Percentiles rank a stretch among this genome's conserved stretches.
phyloP scores from a whole-genome alignment of 2,113 vertebrate genomes.

The Proteles cristata region DNA sequence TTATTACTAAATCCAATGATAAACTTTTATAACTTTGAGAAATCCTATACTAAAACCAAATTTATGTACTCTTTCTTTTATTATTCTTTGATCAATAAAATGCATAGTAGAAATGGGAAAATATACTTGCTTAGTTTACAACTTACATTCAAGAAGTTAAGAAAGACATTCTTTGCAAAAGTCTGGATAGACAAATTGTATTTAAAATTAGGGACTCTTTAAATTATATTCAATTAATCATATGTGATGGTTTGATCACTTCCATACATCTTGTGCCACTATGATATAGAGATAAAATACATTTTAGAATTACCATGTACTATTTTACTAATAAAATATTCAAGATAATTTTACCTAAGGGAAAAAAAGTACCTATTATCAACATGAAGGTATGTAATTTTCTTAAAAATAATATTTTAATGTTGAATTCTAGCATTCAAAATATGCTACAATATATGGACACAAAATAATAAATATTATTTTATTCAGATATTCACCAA shows the following conservation, averaged over 20 bases:
- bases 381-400: not conserved
- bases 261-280: not conserved
- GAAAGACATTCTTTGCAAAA: not conserved
- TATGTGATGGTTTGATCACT: not conserved
- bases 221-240: not conserved
- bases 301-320: not conserved
- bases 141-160: constrained; percentile 59
- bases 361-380: not conserved
- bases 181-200: not conserved
- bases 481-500: not conserved
- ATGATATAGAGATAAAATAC: not conserved
- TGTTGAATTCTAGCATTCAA: not conserved
- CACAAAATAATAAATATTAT: not conserved
- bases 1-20: constrained; percentile 72
- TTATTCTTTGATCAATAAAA: constrained; percentile 74
- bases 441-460: not conserved
- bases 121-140: constrained; percentile 65
- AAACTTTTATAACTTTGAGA: constrained; percentile 78
- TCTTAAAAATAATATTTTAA: not conserved
- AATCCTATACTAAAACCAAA: constrained; percentile 76
- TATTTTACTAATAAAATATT: not conserved
- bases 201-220: not conserved
- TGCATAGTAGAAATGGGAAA: constrained; percentile 42
- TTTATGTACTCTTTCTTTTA: constrained; percentile 71
- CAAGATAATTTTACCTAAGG: not conserved